Base-by-base conservation (phyloP, 2,888 invertebrate genomes). In the Himalopsyche anomala region DNA sequence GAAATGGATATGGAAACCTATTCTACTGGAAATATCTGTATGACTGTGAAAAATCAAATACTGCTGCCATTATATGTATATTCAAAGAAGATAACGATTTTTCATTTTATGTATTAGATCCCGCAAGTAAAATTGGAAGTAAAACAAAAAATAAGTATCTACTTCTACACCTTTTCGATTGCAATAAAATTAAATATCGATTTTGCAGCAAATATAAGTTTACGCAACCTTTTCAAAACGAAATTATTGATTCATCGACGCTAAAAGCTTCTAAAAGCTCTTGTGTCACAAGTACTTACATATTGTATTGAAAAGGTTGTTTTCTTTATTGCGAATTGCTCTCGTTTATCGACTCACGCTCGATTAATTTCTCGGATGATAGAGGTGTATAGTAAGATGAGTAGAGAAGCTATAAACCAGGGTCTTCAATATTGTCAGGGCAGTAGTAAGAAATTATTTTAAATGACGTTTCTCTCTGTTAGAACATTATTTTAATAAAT, bases 331-430 rank as follows among this genome's bases (percentile, higher is more conserved):
- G 62, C 15, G 28, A 62, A 62, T 19, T 62, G 62, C 62, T 62
- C 62, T 62, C 62, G 28, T 62, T 62, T 62, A 62, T 62, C n/a
- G 62, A 62, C 62, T 28, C 62, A 62, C 19, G 62, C 62, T 62
- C 62, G 62, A 62, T 62, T 62, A 62, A 62, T 62, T 62, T 62
- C 62, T 62, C 11, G 62, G 62, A 28, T 62, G 62, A 62, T 62
- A 28, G 62, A 62, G 62, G 28, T 62, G 62, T 62, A 11, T 62
- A 28, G 28, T 62, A 19, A 62, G 62, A 19, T 19, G 62, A 62
- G 62, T 19, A 62, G 62, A 62, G 62, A 62, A 11, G 62, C 28
- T 19, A 62, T 62, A 28, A 62, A 62, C 62, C 62, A 19, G 62
- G 19, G 28, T 19, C 62, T 62, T 19, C 19, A 28, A 62, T 19